These are phyloP conservation scores for Cyrtorhinus lividipennis DNA, from an alignment of 1,140 invertebrate genomes.

Conservation along the genomic window DNA sequence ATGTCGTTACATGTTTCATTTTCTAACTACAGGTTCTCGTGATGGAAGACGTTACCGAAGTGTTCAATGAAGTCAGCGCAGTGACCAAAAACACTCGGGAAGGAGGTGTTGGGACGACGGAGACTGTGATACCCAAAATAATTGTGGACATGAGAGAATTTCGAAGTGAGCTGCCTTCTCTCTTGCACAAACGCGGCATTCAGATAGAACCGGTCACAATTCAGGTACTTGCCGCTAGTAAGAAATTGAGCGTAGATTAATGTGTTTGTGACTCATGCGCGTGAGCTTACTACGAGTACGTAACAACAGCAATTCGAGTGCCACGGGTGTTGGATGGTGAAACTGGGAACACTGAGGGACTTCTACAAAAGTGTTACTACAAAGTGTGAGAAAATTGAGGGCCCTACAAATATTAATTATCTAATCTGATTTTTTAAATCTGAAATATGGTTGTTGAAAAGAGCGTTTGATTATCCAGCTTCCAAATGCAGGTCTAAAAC, in stretches of 20 bases:
- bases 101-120: conserved; percentile 36
- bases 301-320: too few relatives aligned
- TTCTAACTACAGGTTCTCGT: conserved; percentile 52
- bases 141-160: conserved; percentile 99
- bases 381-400: too few relatives aligned
- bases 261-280: neutral
- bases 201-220: conserved; percentile 86
- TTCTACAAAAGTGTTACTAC: too few relatives aligned
- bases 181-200: conserved; percentile 84
- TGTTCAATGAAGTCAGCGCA: neutral
- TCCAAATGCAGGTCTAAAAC: too few relatives aligned
- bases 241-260: neutral
- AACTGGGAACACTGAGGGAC: too few relatives aligned
- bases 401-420: too few relatives aligned
- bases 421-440: too few relatives aligned
- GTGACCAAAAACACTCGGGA: conserved; percentile 39
- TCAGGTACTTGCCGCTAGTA: conserved; percentile 35
- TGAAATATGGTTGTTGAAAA: too few relatives aligned
- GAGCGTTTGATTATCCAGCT: too few relatives aligned
- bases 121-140: conserved; percentile 40
- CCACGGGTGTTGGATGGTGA: too few relatives aligned
- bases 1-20: too few relatives aligned
- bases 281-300: too few relatives aligned
- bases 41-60: conserved; percentile 42
- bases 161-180: conserved; percentile 83